phyloP scores from a whole-genome alignment of 1,140 invertebrate genomes.

The Pinna nobilis region DNA sequence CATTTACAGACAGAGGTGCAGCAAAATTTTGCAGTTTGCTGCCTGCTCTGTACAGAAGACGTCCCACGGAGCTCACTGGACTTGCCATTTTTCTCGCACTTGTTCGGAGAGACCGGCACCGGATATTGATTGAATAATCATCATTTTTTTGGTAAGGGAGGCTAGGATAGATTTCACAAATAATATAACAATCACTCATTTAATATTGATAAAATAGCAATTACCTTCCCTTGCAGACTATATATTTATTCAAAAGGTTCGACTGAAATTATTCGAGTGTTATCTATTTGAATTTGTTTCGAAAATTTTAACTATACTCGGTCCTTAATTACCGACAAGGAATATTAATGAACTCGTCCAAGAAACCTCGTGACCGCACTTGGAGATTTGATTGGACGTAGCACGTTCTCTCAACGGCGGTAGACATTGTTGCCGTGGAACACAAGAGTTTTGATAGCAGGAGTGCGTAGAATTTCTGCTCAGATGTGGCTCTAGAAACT shows the following conservation, averaged over 20 bases:
- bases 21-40: conserved; percentile 55
- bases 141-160: too few relatives aligned
- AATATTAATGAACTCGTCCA: too few relatives aligned
- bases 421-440: conserved; percentile 47
- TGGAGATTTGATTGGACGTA: conserved; percentile 43
- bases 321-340: too few relatives aligned
- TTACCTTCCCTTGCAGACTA: too few relatives aligned
- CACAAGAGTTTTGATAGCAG: conserved; percentile 10
- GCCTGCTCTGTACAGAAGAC: conserved; percentile 55
- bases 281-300: too few relatives aligned
- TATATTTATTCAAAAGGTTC: too few relatives aligned
- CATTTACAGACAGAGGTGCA: conserved; percentile 52
- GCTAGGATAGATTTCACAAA: too few relatives aligned
- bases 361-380: conserved; percentile 17
- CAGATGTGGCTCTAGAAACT: conserved; percentile 42
- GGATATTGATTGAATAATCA: too few relatives aligned
- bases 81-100: conserved; percentile 61
- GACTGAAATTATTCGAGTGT: too few relatives aligned
- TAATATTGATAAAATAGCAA: too few relatives aligned
- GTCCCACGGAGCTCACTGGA: conserved; percentile 57
- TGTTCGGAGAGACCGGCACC: conserved; percentile 50
- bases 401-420: conserved; percentile 23
- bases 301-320: too few relatives aligned
- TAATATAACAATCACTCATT: too few relatives aligned
- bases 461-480: conserved; percentile 15